Evolutionary conservation across 2,888 invertebrate genomes (phyloP).

Genomic region (Mactromeris polynyma): DNA sequence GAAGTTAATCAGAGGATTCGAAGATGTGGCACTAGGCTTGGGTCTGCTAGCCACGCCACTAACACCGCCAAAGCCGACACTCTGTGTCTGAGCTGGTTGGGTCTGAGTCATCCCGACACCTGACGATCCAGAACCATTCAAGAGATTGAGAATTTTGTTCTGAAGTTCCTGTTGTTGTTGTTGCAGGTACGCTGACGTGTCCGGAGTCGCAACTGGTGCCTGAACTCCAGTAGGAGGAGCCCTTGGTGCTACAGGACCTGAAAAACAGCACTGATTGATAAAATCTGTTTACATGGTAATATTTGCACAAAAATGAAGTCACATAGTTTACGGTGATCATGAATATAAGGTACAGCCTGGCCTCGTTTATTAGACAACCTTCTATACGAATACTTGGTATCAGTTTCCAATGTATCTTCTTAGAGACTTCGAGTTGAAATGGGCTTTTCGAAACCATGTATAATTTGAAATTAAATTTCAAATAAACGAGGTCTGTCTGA

Average conservation of each 20-base stretch:
- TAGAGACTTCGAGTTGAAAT: too few relatives aligned
- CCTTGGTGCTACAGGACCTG: background rate
- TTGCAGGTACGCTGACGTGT: constrained; percentile 63
- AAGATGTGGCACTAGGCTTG: constrained; percentile 26
- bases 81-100: constrained; percentile 47
- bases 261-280: background rate
- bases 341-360: too few relatives aligned
- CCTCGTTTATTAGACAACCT: too few relatives aligned
- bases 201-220: constrained; percentile 42
- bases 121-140: constrained; percentile 85
- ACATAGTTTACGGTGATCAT: too few relatives aligned
- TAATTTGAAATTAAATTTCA: too few relatives aligned
- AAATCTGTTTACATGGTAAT: constrained; percentile 4
- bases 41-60: constrained; percentile 42
- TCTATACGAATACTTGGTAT: too few relatives aligned
- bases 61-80: constrained; percentile 15
- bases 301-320: too few relatives aligned
- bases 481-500: too few relatives aligned
- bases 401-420: too few relatives aligned
- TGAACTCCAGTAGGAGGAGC: constrained; percentile 32
- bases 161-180: constrained; percentile 90
- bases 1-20: constrained; percentile 85
- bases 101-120: constrained; percentile 27
- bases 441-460: too few relatives aligned
- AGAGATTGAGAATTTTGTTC: constrained; percentile 92